These are phyloP conservation scores for Apamea monoglypha DNA, from an alignment of 2,888 invertebrate species.

Conservation along the genomic window DNA sequence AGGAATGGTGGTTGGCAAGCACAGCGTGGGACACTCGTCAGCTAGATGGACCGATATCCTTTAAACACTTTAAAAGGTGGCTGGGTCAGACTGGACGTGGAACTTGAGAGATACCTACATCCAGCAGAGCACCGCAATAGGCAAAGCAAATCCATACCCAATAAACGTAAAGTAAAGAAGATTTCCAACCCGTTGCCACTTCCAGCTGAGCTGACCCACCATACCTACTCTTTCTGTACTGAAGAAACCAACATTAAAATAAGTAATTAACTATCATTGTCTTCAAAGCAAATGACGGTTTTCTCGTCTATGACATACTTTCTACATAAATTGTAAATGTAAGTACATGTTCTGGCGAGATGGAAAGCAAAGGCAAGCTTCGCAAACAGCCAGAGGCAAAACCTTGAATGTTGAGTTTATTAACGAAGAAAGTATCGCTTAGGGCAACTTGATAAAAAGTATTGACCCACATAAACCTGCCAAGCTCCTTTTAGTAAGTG, in stretches of 20 bases:
- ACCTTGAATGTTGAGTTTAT: constrained; percentile 37
- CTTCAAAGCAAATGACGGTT: constrained; percentile 34
- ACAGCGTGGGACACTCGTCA: not conserved
- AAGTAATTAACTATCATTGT: constrained; percentile 45
- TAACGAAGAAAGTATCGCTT: constrained; percentile 56
- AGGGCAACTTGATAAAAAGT: constrained; percentile 32
- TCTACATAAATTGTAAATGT: constrained; percentile 66
- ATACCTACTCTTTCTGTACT: not conserved
- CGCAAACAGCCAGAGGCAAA: constrained; percentile 46
- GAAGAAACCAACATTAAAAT: constrained; percentile 1
- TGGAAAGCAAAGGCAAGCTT: constrained; percentile 65
- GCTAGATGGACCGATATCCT: not conserved
- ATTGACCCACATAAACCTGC: constrained; percentile 8
- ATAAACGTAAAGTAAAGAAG: not conserved
- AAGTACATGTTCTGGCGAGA: constrained; percentile 61
- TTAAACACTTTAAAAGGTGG: not conserved
- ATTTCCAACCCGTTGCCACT: constrained; percentile 21
- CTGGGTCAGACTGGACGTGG: not conserved
- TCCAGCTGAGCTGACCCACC: not conserved
- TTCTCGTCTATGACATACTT: constrained; percentile 66
- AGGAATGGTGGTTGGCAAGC: not conserved
- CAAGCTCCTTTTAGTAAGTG: constrained; percentile 3
- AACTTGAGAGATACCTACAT: not conserved
- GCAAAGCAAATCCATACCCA: not conserved
- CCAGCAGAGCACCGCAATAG: not conserved